phyloP scores from a whole-genome alignment of 64 coral and sea anemone species.

The Montipora foliosa region DNA sequence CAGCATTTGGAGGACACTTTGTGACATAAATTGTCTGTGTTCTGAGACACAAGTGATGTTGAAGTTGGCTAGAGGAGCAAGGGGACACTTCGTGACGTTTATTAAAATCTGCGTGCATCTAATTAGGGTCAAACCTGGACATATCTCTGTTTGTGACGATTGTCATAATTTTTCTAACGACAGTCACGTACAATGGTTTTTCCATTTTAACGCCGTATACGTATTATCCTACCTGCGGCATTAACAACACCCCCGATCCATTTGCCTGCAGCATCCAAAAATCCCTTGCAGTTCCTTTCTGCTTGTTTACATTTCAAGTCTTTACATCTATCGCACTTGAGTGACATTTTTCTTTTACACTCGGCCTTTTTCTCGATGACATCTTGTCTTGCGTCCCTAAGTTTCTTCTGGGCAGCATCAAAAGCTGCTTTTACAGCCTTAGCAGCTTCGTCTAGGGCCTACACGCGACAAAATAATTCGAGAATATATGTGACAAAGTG shows the following conservation, averaged over 20 bases:
- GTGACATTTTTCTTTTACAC: constrained; percentile 93
- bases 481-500: neutral
- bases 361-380: constrained; percentile 92
- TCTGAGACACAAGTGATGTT: no score
- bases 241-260: constrained; percentile 96
- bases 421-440: constrained; percentile 86
- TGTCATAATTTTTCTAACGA: no score
- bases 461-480: neutral
- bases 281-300: constrained; percentile 88
- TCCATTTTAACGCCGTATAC: neutral
- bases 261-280: constrained; percentile 82
- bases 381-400: constrained; percentile 68
- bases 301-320: constrained; percentile 88
- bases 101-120: no score
- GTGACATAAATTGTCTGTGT: no score
- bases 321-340: constrained; percentile 92
- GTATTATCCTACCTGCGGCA: constrained; percentile 70
- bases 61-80: no score
- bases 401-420: constrained; percentile 83
- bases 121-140: no score
- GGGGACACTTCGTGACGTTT: no score
- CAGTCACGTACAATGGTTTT: neutral
- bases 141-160: no score
- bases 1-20: no score
- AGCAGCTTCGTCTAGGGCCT: constrained; percentile 92